Evolutionary conservation across 2,113 vertebrate genomes (phyloP).

Genomic region (Manacus vitellinus): DNA sequence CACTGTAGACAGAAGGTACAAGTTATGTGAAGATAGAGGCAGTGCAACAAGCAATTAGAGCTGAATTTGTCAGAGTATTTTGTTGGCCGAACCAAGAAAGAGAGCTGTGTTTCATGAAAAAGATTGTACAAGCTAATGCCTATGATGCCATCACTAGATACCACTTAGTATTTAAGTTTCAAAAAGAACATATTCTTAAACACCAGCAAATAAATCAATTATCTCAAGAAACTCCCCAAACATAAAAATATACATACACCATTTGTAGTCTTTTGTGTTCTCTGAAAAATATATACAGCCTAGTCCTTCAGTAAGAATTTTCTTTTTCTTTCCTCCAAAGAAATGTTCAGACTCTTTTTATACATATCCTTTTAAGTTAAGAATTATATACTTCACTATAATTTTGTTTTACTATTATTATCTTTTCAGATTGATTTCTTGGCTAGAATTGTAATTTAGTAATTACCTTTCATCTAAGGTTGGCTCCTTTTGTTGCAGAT

Average conservation of each 20-base stretch:
- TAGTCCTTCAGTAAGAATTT: neutral
- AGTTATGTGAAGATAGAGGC: neutral
- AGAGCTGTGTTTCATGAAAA: neutral
- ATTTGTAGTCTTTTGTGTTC: neutral
- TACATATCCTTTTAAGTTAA: neutral
- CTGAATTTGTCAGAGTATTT: neutral
- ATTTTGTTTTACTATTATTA: neutral
- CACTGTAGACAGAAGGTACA: neutral
- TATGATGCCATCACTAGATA: neutral
- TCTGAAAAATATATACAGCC: neutral
- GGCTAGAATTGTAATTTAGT: neutral
- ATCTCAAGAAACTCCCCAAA: neutral
- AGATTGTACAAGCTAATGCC: neutral
- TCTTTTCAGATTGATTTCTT: neutral
- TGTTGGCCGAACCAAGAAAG: neutral
- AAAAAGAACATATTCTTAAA: neutral
- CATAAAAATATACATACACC: neutral
- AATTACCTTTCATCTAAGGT: constrained; percentile 94
- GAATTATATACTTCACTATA: neutral
- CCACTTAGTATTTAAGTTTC: neutral
- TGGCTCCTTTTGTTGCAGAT: constrained; percentile 94
- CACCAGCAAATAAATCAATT: neutral
- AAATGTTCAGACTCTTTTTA: neutral
- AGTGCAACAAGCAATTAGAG: neutral
- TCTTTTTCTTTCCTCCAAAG: neutral